A percentile compares a stretch with the other conserved stretches of the same genome.
Evolutionary conservation across 2,888 invertebrate species (phyloP).

Genomic region (Drosophila fulvimacula): DNA sequence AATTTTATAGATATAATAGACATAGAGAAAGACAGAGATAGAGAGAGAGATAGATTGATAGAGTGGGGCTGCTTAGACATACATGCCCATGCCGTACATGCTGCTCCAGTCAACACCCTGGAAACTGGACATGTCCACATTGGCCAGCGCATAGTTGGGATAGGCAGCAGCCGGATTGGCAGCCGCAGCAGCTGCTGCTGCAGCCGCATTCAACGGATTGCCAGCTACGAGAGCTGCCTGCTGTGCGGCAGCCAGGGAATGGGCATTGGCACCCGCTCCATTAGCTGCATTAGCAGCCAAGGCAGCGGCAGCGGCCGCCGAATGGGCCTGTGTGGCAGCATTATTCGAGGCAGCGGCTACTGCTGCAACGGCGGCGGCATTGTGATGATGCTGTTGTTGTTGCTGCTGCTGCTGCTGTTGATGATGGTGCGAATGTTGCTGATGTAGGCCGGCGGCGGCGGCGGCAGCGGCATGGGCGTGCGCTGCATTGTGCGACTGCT

Average conservation of each 20-base stretch:
- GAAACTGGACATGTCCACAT: conserved; percentile 96
- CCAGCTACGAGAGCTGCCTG: conserved; percentile 80
- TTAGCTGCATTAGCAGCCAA: conserved; percentile 77
- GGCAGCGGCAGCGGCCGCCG: conserved; percentile 74
- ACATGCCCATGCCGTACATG: conserved; percentile 97
- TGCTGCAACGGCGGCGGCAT: conserved; percentile 39
- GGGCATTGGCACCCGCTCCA: conserved; percentile 68
- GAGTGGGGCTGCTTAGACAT: conserved; percentile 86
- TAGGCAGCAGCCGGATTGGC: conserved; percentile 89
- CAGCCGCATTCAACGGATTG: conserved; percentile 86
- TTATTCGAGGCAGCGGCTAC: conserved; percentile 60
- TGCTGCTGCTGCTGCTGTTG: conserved; percentile 65
- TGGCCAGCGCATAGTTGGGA: conserved; percentile 92
- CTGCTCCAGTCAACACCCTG: conserved; percentile 96
- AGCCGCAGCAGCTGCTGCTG: conserved; percentile 86
- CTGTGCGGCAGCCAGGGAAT: conserved; percentile 86
- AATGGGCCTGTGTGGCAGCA: conserved; percentile 84
- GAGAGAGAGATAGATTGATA: too few relatives aligned
- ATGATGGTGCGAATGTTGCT: conserved; percentile 76
- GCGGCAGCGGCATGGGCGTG: conserved; percentile 67
- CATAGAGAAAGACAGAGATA: conserved; percentile 1
- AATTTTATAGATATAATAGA: conserved; percentile 34
- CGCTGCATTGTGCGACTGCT: conserved; percentile 61
- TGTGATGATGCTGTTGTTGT: conserved; percentile 62
- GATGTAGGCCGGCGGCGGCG: conserved; percentile 66